Conservation (phyloP, 2,113 vertebrate species). For the Aphyosemion australe region DNA sequence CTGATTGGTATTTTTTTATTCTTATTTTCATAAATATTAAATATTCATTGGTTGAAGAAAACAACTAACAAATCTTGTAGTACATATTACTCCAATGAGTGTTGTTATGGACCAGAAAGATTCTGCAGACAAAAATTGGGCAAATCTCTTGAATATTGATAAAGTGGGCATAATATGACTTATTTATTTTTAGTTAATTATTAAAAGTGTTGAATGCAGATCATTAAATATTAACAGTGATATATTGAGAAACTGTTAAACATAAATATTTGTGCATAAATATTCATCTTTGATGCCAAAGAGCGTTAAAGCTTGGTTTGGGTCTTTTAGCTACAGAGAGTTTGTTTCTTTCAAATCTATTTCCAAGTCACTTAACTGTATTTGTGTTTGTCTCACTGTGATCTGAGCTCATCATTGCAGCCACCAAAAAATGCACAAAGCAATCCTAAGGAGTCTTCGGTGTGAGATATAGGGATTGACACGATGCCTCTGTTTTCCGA, state of each 20-base stretch:
- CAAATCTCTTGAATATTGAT: conserved; percentile 65
- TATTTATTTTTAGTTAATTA: conserved; percentile 73
- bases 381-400: conserved; percentile 56
- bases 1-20: conserved; percentile 2
- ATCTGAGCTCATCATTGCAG: conserved; percentile 49
- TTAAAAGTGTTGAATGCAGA: conserved; percentile 65
- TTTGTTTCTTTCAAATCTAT: conserved; percentile 48
- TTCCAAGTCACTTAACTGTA: conserved; percentile 67
- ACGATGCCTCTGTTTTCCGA: conserved; percentile 73
- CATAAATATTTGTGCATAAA: conserved; percentile 74
- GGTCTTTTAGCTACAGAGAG: conserved; percentile 44
- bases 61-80: conserved; percentile 52
- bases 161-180: conserved; percentile 62
- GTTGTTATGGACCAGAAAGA: conserved; percentile 61
- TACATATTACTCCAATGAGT: conserved; percentile 25
- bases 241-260: conserved; percentile 70
- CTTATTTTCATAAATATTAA: conserved; percentile 5
- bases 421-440: conserved; percentile 55
- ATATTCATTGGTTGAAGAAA: conserved; percentile 65
- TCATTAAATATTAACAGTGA: conserved; percentile 70
- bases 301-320: conserved; percentile 45
- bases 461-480: conserved; percentile 73
- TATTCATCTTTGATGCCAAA: conserved; percentile 64
- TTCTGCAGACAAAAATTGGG: conserved; percentile 50
- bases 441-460: conserved; percentile 47